A percentile compares a stretch with the other conserved stretches of the same genome.
phyloP scores from a whole-genome alignment of 2,888 invertebrate genomes.

The Nephrotoma guestfalica region DNA sequence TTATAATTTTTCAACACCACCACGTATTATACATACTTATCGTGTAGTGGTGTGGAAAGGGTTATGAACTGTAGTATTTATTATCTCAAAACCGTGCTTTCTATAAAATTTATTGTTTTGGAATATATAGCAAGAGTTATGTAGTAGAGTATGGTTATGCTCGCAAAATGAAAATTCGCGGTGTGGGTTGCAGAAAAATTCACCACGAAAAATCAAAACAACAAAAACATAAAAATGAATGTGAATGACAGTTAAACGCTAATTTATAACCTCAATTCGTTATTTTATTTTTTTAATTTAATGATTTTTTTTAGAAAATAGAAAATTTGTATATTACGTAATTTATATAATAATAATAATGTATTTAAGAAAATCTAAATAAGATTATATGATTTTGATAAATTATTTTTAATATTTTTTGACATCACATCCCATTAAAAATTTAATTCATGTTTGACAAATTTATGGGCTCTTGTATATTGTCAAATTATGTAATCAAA shows the following conservation, averaged over 20 bases:
- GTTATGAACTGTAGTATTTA: not conserved
- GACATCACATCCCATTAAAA: not conserved
- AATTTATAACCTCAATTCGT: constrained; percentile 4
- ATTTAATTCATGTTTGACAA: not conserved
- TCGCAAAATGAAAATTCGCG: not conserved
- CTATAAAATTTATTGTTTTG: not conserved
- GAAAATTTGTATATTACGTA: not conserved
- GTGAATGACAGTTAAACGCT: constrained; percentile 6
- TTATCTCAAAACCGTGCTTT: not conserved
- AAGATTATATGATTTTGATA: not conserved
- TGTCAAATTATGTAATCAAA: not conserved
- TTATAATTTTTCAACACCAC: not conserved
- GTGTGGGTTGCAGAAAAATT: not conserved
- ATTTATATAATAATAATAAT: not conserved
- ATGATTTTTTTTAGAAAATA: not conserved
- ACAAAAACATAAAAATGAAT: not conserved
- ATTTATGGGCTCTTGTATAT: not conserved
- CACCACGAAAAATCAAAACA: not conserved
- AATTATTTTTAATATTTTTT: not conserved
- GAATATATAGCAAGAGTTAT: not conserved
- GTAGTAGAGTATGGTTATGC: not conserved
- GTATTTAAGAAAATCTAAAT: not conserved
- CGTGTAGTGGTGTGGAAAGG: not conserved
- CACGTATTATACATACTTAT: no score
- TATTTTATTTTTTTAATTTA: not conserved